These are phyloP conservation scores for Cotesia glomerata DNA, from an alignment of 1,140 invertebrate species.

Conservation along the genomic window DNA sequence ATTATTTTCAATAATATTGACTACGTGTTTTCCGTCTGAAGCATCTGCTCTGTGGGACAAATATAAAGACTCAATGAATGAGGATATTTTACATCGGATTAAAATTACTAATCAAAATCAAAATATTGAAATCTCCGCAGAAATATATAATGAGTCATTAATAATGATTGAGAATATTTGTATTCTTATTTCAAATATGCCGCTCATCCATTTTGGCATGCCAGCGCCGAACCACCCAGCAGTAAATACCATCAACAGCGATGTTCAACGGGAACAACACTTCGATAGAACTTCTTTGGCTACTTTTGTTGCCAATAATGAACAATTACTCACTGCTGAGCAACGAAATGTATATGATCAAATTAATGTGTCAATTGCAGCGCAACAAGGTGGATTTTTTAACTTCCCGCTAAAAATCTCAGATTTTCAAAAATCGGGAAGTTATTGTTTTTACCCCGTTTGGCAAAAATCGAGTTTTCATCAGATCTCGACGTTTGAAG, in stretches of 20 bases:
- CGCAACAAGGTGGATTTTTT: slow-evolving; percentile 46
- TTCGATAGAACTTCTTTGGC: slow-evolving; percentile 42
- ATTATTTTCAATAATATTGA: no score
- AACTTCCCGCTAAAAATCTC: no score
- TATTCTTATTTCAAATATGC: slow-evolving; percentile 34
- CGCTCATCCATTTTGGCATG: slow-evolving; percentile 47
- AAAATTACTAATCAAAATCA: background rate
- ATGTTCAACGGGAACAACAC: slow-evolving; percentile 50
- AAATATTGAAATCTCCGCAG: slow-evolving; percentile 25
- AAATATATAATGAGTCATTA: slow-evolving; percentile 55
- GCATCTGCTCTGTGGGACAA: no score
- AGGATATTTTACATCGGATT: background rate
- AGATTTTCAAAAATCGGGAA: no score
- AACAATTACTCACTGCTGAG: slow-evolving; percentile 46
- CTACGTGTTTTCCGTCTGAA: no score
- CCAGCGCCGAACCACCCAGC: slow-evolving; percentile 47
- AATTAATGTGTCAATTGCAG: slow-evolving; percentile 49
- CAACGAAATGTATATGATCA: slow-evolving; percentile 51
- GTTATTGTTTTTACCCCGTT: no score
- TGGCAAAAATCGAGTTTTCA: no score
- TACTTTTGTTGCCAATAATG: slow-evolving; percentile 45
- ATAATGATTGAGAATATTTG: slow-evolving; percentile 52
- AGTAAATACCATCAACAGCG: slow-evolving; percentile 45
- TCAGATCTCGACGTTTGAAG: no score
- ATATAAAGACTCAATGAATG: no score